Conservation (phyloP, 2,797 vertebrate genomes). For the Novumbra hubbsi region DNA sequence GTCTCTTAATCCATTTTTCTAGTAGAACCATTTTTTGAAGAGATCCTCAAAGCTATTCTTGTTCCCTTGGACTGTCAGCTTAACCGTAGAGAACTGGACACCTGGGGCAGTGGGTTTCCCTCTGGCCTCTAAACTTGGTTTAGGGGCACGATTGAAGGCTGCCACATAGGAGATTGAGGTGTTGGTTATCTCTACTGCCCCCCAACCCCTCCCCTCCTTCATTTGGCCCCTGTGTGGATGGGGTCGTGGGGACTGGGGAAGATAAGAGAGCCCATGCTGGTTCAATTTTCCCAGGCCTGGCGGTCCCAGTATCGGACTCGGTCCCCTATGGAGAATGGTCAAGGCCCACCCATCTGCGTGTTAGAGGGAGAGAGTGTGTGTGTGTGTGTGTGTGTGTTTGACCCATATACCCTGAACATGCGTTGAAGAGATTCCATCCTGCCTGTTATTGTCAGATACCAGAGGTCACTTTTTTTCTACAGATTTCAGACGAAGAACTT, state of each 20-base stretch:
- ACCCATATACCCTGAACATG: conserved; percentile 4
- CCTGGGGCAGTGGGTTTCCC: not conserved
- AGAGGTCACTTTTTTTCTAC: conserved; percentile 20
- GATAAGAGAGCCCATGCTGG: conserved; percentile 12
- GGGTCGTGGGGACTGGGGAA: conserved; percentile 1
- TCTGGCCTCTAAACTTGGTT: conserved; percentile 38
- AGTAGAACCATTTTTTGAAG: not conserved
- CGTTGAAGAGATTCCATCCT: conserved; percentile 6
- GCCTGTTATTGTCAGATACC: conserved; percentile 11
- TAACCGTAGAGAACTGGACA: not conserved
- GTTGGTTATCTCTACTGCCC: conserved; percentile 59
- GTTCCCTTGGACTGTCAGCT: not conserved
- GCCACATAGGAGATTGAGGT: conserved; percentile 52
- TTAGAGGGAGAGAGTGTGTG: too few species aligned
- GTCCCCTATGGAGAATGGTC: conserved; percentile 8
- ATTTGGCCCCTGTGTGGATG: conserved; percentile 5
- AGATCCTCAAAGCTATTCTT: not conserved
- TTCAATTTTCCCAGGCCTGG: conserved; percentile 4
- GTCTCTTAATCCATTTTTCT: not conserved
- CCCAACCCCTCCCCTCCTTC: conserved; percentile 19
- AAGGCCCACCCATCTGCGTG: not conserved
- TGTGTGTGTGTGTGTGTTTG: not conserved
- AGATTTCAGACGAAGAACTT: conserved; percentile 36
- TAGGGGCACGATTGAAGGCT: conserved; percentile 49
- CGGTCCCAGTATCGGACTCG: too few species aligned